phyloP scores from a whole-genome alignment of 2,797 vertebrate species.

The Leuciscus waleckii region DNA sequence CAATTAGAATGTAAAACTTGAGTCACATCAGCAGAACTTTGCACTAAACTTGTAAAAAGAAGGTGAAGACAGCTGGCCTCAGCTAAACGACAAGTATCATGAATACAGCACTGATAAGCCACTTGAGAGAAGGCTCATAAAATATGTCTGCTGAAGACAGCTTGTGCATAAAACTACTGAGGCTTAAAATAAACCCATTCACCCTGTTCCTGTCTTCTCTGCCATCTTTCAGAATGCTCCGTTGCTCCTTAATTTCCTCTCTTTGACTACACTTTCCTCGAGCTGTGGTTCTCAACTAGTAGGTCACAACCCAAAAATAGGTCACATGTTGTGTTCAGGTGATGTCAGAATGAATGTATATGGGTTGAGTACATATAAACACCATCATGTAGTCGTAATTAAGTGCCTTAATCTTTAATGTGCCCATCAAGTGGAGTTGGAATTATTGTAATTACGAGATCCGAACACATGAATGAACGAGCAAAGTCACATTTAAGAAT shows the following conservation, averaged over 20 bases:
- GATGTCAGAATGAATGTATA: neutral
- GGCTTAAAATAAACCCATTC: constrained; percentile 69
- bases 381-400: neutral
- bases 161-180: constrained; percentile 55
- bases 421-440: neutral
- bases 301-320: constrained; percentile 7
- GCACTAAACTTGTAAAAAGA: constrained; percentile 57
- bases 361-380: neutral
- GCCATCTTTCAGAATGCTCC: constrained; percentile 20
- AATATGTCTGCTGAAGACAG: constrained; percentile 67
- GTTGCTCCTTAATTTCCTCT: neutral
- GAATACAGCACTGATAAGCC: constrained; percentile 56
- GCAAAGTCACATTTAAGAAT: neutral
- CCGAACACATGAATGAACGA: neutral
- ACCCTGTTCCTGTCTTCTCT: constrained; percentile 46
- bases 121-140: constrained; percentile 68
- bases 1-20: neutral
- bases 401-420: neutral
- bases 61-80: constrained; percentile 60
- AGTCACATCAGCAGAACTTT: constrained; percentile 44
- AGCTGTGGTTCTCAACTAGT: too few species aligned
- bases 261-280: neutral
- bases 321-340: neutral
- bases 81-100: constrained; percentile 65
- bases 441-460: neutral